Evolutionary conservation across 1,140 invertebrate species (phyloP).

Genomic region (Calliphora vicina): DNA sequence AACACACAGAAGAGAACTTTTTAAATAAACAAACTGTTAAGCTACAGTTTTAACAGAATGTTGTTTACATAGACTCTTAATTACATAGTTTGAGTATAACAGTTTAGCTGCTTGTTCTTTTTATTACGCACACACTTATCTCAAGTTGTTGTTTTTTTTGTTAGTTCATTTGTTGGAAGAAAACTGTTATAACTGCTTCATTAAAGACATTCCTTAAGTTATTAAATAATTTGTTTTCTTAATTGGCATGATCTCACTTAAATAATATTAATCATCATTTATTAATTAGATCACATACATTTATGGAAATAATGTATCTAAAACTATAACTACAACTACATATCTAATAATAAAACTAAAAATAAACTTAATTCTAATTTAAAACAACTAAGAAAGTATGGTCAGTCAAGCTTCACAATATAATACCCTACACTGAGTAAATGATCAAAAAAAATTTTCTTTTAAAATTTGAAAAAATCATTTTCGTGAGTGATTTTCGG

Average conservation of each 20-base stretch:
- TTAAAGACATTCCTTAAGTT: conserved; percentile 23
- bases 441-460: too few relatives aligned
- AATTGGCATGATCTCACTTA: conserved; percentile 34
- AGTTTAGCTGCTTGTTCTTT: neutral
- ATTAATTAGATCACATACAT: conserved; percentile 20
- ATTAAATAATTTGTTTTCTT: conserved; percentile 23
- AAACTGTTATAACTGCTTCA: conserved; percentile 5
- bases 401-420: too few relatives aligned
- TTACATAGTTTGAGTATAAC: neutral
- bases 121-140: neutral
- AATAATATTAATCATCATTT: neutral
- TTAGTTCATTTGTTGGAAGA: too few relatives aligned
- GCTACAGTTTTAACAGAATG: neutral
- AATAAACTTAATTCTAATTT: too few relatives aligned
- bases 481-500: too few relatives aligned
- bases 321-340: too few relatives aligned
- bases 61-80: neutral
- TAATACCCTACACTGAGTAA: too few relatives aligned
- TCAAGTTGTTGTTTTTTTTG: too few relatives aligned
- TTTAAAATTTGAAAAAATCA: too few relatives aligned
- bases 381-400: too few relatives aligned
- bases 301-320: too few relatives aligned
- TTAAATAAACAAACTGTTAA: neutral
- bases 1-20: neutral
- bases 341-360: too few relatives aligned